phyloP scores from a whole-genome alignment of 2,113 vertebrate genomes.

The Pelmatolapia mariae region DNA sequence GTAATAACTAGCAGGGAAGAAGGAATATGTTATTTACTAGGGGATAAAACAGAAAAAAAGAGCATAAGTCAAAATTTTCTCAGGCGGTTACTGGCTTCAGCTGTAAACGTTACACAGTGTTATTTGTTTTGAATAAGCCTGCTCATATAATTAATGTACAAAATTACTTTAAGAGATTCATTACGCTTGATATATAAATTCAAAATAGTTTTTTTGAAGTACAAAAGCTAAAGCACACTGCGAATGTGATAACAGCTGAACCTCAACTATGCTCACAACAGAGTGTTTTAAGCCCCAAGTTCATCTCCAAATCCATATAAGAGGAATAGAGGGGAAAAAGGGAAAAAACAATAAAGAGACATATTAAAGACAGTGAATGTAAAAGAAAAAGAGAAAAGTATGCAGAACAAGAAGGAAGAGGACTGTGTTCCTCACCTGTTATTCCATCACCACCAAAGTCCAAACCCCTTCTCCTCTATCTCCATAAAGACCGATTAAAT shows the following conservation, averaged over 20 bases:
- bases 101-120: background rate
- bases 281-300: background rate
- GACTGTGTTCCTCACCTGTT: slow-evolving; percentile 15
- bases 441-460: slow-evolving; percentile 19
- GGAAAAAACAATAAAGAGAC: slow-evolving; percentile 31
- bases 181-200: background rate
- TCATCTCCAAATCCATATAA: background rate
- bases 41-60: background rate
- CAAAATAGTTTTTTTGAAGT: background rate
- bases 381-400: background rate
- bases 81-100: background rate
- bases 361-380: slow-evolving; percentile 17
- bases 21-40: background rate
- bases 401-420: slow-evolving; percentile 63
- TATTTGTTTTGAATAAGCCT: background rate
- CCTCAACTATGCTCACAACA: background rate
- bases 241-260: background rate
- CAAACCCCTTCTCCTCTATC: slow-evolving; percentile 72
- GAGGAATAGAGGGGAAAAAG: background rate
- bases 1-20: background rate
- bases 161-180: background rate
- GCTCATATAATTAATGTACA: background rate
- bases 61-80: background rate
- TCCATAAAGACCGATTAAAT: slow-evolving; percentile 96
- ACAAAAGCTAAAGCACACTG: background rate